Conservation (phyloP, 2,113 vertebrate species). For the Oreochromis aureus region DNA sequence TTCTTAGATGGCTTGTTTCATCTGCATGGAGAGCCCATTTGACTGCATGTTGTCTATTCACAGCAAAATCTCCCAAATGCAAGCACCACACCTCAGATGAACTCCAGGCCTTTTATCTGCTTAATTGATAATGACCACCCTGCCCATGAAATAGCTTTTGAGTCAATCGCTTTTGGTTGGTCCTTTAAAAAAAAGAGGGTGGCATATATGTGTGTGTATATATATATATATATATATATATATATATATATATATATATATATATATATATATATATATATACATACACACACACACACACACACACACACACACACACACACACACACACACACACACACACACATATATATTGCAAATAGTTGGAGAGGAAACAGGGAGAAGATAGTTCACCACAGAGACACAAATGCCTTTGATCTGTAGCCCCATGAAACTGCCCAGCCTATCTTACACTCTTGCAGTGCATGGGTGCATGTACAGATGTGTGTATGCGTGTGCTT, state of each 20-base stretch:
- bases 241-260: no score
- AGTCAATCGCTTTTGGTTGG: background rate
- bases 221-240: no score
- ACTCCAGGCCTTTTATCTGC: background rate
- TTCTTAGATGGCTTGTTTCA: background rate
- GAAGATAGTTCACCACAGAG: background rate
- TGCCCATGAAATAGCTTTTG: background rate
- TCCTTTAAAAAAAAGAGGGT: background rate
- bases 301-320: accelerated
- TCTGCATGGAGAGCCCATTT: background rate
- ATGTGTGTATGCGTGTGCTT: background rate
- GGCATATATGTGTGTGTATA: no score
- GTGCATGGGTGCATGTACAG: background rate
- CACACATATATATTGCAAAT: background rate
- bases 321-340: accelerated
- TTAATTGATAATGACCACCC: background rate
- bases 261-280: background rate
- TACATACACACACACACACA: background rate
- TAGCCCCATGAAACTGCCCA: slow-evolving; percentile 24
- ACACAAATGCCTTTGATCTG: slow-evolving; percentile 42
- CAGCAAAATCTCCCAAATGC: background rate
- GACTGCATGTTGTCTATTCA: background rate
- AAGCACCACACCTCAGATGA: background rate
- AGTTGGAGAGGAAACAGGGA: slow-evolving; percentile 2
- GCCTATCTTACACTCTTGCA: background rate